These are phyloP conservation scores for Spilosoma lubricipeda DNA, from an alignment of 2,888 invertebrate genomes.

Conservation along the genomic window DNA sequence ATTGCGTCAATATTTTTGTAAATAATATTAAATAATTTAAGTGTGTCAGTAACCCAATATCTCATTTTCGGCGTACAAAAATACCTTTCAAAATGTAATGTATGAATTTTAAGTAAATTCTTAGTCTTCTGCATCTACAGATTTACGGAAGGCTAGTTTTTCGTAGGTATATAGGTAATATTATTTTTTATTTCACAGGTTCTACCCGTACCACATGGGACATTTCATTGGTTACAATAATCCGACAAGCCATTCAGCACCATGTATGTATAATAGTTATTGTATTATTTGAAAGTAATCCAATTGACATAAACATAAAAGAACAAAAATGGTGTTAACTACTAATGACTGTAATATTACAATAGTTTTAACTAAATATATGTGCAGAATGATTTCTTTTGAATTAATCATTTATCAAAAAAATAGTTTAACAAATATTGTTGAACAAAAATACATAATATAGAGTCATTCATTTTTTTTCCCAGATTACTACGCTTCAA, in stretches of 20 bases:
- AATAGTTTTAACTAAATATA: neutral
- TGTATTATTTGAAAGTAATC: neutral
- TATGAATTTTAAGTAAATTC: too few relatives aligned
- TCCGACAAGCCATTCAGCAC: slow-evolving; percentile 70
- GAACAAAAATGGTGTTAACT: too few relatives aligned
- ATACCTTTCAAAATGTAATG: too few relatives aligned
- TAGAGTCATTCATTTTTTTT: neutral
- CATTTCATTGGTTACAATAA: slow-evolving; percentile 74
- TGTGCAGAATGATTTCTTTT: neutral
- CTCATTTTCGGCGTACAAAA: too few relatives aligned
- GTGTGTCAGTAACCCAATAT: too few relatives aligned
- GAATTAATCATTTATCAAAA: neutral
- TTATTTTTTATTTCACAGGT: slow-evolving; percentile 61
- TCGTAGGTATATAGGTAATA: neutral
- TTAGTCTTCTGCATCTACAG: neutral
- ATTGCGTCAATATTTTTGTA: too few relatives aligned
- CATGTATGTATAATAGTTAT: slow-evolving; percentile 70
- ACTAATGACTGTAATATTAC: neutral
- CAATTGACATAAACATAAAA: neutral
- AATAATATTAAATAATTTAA: too few relatives aligned
- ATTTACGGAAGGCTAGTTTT: neutral
- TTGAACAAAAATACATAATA: neutral
- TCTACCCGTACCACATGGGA: slow-evolving; percentile 69
- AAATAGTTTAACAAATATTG: neutral
- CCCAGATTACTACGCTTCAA: slow-evolving; percentile 73